These are phyloP conservation scores for Notarius quadriscutis DNA, from an alignment of 2,113 vertebrate species.

Conservation along the genomic window DNA sequence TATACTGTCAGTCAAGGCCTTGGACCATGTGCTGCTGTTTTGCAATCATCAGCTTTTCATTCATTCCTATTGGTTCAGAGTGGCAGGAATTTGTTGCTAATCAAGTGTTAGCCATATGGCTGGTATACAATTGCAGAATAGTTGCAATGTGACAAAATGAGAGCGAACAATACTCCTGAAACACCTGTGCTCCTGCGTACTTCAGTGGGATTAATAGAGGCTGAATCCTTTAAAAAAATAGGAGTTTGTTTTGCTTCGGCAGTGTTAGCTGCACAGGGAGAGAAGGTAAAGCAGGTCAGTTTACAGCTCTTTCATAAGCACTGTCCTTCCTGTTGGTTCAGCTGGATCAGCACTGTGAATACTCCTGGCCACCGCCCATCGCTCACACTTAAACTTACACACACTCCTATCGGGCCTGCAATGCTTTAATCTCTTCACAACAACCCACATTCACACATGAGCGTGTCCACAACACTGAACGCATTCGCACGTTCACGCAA, in stretches of 20 bases:
- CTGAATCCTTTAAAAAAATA: constrained; percentile 17
- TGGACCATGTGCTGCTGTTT: constrained; percentile 9
- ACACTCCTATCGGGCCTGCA: constrained; percentile 21
- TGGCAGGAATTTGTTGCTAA: constrained; percentile 15
- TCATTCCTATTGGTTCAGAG: background rate
- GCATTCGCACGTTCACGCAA: constrained; percentile 33
- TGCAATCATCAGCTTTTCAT: background rate
- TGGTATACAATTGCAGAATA: background rate
- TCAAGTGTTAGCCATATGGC: constrained; percentile 27
- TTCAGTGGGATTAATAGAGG: constrained; percentile 1
- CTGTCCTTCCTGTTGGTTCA: constrained; percentile 48
- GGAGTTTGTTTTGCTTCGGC: constrained; percentile 45
- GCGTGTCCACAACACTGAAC: constrained; percentile 17
- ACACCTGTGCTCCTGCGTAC: constrained; percentile 30
- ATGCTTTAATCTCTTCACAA: constrained; percentile 28
- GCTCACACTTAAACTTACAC: constrained; percentile 21
- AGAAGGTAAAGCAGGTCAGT: constrained; percentile 49
- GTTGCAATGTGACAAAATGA: constrained; percentile 19
- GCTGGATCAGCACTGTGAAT: constrained; percentile 48
- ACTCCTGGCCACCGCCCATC: constrained; percentile 36
- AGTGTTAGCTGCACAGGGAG: constrained; percentile 2
- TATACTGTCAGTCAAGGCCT: constrained; percentile 20
- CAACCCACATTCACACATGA: constrained; percentile 4
- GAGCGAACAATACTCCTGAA: constrained; percentile 18
- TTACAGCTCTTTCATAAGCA: constrained; percentile 44